Evolutionary conservation across 2,113 vertebrate species (phyloP).

Genomic region (Anolis sagrei): DNA sequence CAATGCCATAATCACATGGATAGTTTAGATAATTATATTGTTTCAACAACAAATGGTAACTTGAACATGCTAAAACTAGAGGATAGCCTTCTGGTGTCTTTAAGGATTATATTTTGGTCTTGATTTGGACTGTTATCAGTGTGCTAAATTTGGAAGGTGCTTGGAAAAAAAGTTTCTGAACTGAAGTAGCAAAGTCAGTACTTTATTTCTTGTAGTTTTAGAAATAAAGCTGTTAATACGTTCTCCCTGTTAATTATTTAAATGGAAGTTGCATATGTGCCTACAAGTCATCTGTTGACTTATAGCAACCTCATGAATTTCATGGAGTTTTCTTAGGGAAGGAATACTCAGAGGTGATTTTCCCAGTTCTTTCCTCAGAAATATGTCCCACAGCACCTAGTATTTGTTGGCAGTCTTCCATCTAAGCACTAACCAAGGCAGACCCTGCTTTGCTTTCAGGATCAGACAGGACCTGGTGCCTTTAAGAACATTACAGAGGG

Average conservation of each 20-base stretch:
- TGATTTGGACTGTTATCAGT: conserved; percentile 13
- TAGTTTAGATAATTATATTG: conserved; percentile 13
- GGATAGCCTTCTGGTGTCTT: conserved; percentile 22
- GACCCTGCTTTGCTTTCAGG: no score
- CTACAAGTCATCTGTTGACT: no score
- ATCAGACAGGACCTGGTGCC: no score
- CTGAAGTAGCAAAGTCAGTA: not conserved
- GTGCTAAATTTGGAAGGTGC: conserved; percentile 30
- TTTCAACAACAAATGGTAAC: conserved; percentile 17
- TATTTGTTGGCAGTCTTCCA: no score
- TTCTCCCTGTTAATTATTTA: not conserved
- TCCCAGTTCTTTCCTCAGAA: no score
- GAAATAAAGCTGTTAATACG: not conserved
- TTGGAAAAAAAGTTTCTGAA: conserved; percentile 13
- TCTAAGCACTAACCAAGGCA: no score
- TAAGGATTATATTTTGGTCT: not conserved
- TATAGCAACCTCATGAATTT: no score
- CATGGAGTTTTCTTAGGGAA: no score
- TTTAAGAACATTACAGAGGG: no score
- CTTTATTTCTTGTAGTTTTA: not conserved
- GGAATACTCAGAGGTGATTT: no score
- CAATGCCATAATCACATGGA: not conserved
- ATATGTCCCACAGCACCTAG: no score
- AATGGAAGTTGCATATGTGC: no score
- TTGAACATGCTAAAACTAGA: conserved; percentile 32